Percentiles rank a stretch among this genome's conserved stretches.
Evolutionary conservation across 2,797 vertebrate species (phyloP).

Genomic region (Podarcis siculus): DNA sequence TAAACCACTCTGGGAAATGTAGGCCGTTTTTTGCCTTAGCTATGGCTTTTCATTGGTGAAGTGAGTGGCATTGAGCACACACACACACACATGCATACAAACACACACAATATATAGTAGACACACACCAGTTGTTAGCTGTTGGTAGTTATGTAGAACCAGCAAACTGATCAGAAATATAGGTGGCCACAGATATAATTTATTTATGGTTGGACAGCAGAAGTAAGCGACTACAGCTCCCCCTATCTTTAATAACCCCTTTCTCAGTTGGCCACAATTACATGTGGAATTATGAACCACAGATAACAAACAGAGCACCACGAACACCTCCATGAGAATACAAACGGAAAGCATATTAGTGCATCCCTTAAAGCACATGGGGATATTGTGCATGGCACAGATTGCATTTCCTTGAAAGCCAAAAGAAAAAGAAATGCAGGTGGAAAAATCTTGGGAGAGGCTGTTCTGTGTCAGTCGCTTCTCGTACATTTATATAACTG

Average conservation of each 20-base stretch:
- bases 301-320: background rate
- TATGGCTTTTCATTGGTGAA: no score
- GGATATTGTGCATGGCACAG: background rate
- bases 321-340: background rate
- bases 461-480: background rate
- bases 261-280: background rate
- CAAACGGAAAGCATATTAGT: background rate
- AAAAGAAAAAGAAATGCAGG: background rate
- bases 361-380: background rate
- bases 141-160: no score
- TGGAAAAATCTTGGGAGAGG: background rate
- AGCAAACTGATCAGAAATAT: background rate
- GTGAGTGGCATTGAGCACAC: no score
- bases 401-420: constrained; percentile 1
- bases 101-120: no score
- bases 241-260: background rate
- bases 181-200: background rate
- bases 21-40: no score
- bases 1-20: no score
- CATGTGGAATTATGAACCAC: background rate
- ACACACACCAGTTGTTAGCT: no score
- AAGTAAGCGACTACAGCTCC: no score
- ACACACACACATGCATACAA: no score
- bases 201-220: background rate
- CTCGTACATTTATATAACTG: background rate